A percentile compares a stretch with the other conserved stretches of the same genome.
Evolutionary conservation across 2,888 invertebrate genomes (phyloP).

Genomic region (Sceliomorpha sp.): DNA sequence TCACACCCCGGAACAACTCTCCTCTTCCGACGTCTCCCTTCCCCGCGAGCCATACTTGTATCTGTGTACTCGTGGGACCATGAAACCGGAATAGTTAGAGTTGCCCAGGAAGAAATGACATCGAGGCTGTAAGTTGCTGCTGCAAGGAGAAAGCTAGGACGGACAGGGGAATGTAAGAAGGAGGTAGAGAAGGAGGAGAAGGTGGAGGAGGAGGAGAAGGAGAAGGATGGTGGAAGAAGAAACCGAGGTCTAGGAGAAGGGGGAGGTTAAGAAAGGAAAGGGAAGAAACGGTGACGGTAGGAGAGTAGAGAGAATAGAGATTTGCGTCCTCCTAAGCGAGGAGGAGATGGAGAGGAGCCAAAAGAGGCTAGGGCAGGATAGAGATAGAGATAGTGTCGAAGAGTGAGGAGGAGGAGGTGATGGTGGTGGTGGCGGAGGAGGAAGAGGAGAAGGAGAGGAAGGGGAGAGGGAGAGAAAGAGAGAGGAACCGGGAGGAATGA

Average conservation of each 20-base stretch:
- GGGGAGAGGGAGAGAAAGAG: slow-evolving; percentile 37
- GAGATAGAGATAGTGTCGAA: slow-evolving; percentile 53
- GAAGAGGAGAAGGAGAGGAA: slow-evolving; percentile 17
- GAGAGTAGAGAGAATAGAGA: slow-evolving; percentile 52
- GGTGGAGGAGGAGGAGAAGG: slow-evolving; percentile 24
- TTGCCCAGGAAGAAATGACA: slow-evolving; percentile 49
- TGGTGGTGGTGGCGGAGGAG: no score
- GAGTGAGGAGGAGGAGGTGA: slow-evolving; percentile 26
- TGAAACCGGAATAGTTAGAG: slow-evolving; percentile 48
- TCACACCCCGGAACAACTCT: slow-evolving; percentile 7
- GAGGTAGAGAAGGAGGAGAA: slow-evolving; percentile 3
- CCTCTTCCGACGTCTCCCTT: slow-evolving; percentile 12
- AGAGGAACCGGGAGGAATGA: slow-evolving; percentile 58
- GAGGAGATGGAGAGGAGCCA: slow-evolving; percentile 8
- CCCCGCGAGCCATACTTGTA: slow-evolving; percentile 26
- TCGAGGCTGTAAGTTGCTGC: slow-evolving; percentile 2
- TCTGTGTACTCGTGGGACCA: slow-evolving; percentile 37
- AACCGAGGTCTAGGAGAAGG: slow-evolving; percentile 13
- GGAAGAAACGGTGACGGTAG: slow-evolving; percentile 4
- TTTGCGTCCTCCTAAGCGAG: slow-evolving; percentile 53
- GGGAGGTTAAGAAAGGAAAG: slow-evolving; percentile 10
- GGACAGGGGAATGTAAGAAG: slow-evolving; percentile 1
- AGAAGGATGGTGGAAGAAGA: slow-evolving; percentile 6
- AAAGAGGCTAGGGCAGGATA: slow-evolving; percentile 49
- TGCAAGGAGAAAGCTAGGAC: not conserved